A percentile compares a stretch with the other conserved stretches of the same genome.
Conservation (phyloP, 2,888 invertebrate genomes). For the Malacosoma neustria region DNA sequence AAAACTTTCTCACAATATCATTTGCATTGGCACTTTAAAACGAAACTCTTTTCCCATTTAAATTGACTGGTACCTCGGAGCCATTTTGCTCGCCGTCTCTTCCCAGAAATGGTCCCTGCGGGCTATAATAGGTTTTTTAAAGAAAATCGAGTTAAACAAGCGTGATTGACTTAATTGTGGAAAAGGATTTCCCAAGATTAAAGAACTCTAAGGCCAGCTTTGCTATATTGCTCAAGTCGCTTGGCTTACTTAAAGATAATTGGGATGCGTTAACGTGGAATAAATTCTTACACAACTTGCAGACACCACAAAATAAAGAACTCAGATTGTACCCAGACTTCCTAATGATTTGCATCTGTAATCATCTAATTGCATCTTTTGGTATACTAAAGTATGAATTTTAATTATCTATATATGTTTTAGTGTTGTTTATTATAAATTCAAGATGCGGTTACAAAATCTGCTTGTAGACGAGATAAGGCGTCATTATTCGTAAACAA, state of each 20-base stretch:
- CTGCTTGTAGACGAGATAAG: too few species aligned
- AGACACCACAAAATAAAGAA: too few species aligned
- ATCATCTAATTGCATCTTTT: too few species aligned
- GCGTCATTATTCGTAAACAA: too few species aligned
- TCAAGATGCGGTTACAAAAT: too few species aligned
- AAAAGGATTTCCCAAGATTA: constrained; percentile 36
- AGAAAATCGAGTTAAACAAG: constrained; percentile 62
- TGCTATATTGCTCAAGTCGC: constrained; percentile 15
- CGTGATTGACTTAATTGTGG: constrained; percentile 63
- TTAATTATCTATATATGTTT: too few species aligned
- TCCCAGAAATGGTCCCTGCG: constrained; percentile 50
- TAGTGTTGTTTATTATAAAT: too few species aligned
- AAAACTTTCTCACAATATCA: constrained; percentile 14
- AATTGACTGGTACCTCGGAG: constrained; percentile 60
- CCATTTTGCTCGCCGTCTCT: constrained; percentile 46
- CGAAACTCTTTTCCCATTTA: constrained; percentile 60
- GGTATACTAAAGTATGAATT: too few species aligned
- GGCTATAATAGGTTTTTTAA: constrained; percentile 63
- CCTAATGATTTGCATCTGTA: too few species aligned
- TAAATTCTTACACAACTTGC: background rate
- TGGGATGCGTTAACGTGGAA: background rate
- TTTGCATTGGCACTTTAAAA: constrained; percentile 49
- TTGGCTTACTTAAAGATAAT: constrained; percentile 2
- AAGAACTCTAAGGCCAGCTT: too few species aligned
- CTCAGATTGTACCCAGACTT: too few species aligned